These are phyloP conservation scores for Ophraella communa DNA, from an alignment of 2,888 invertebrate species.

Conservation along the genomic window DNA sequence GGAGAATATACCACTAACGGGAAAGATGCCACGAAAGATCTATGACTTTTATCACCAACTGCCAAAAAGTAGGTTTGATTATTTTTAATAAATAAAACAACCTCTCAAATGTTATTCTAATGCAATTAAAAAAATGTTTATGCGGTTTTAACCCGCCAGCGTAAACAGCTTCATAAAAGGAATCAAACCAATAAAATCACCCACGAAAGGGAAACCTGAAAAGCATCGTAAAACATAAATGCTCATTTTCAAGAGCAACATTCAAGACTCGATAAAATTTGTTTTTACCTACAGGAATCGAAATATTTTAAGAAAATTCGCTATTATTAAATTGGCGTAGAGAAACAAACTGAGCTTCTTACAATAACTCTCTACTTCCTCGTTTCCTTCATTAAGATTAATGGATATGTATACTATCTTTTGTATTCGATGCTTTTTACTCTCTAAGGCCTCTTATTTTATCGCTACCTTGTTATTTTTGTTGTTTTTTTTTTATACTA, in stretches of 20 bases:
- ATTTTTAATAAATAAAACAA: no score
- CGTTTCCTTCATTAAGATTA: conserved; percentile 31
- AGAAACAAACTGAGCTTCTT: conserved; percentile 17
- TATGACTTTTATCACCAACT: no score
- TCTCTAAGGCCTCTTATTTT: conserved; percentile 20
- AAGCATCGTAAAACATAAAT: not conserved
- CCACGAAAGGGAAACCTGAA: not conserved
- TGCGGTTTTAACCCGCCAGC: not conserved
- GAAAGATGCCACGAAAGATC: no score
- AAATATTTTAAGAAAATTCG: conserved; percentile 7
- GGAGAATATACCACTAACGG: no score
- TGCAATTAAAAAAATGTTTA: not conserved
- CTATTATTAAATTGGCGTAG: conserved; percentile 10
- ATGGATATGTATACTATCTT: conserved; percentile 27
- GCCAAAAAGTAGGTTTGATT: no score
- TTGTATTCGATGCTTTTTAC: conserved; percentile 25
- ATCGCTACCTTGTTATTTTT: conserved; percentile 13
- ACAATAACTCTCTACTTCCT: conserved; percentile 24
- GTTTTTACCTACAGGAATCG: not conserved
- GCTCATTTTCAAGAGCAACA: not conserved
- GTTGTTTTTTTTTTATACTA: not conserved
- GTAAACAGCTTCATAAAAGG: not conserved
- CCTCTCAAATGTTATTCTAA: not conserved
- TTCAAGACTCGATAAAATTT: not conserved
- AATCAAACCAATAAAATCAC: not conserved